A percentile compares a stretch with the other conserved stretches of the same genome.
phyloP scores from a whole-genome alignment of 2,113 vertebrate species.

The Oncorhynchus nerka region DNA sequence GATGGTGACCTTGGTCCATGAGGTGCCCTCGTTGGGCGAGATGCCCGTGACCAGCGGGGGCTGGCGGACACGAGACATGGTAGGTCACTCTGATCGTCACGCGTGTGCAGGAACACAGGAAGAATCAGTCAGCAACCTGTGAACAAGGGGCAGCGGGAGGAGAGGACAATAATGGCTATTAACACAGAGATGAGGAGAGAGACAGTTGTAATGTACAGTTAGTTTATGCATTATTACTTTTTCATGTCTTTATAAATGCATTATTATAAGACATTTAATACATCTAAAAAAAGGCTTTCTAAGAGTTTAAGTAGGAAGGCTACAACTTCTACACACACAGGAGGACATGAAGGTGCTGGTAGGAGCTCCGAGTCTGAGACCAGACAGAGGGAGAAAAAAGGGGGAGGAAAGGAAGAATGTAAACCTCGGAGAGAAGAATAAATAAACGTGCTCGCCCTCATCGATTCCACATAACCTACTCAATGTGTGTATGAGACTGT shows the following conservation, averaged over 20 bases:
- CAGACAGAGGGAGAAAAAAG: neutral
- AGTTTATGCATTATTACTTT: too few relatives aligned
- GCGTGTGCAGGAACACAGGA: conserved; percentile 15
- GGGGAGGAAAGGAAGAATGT: conserved; percentile 67
- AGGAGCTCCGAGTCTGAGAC: too few relatives aligned
- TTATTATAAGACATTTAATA: too few relatives aligned
- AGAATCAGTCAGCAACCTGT: conserved; percentile 50
- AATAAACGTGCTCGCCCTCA: conserved; percentile 68
- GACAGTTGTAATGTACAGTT: neutral
- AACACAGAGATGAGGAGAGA: neutral
- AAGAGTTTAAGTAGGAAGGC: neutral
- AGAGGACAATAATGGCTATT: neutral
- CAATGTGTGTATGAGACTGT: conserved; percentile 45
- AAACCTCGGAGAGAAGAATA: conserved; percentile 66
- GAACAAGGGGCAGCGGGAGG: conserved; percentile 4
- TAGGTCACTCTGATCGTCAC: conserved; percentile 1
- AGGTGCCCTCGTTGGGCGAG: conserved; percentile 94
- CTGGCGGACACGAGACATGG: conserved; percentile 86
- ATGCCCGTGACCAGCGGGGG: conserved; percentile 96
- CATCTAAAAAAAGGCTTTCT: too few relatives aligned
- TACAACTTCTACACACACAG: neutral
- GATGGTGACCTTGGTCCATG: conserved; percentile 98
- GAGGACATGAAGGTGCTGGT: neutral
- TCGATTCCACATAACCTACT: conserved; percentile 60
- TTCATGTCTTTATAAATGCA: too few relatives aligned